Percentiles rank a stretch among this genome's conserved stretches.
These are phyloP conservation scores for Parelbella ahira DNA, from an alignment of 2,888 invertebrate genomes.

Conservation along the genomic window DNA sequence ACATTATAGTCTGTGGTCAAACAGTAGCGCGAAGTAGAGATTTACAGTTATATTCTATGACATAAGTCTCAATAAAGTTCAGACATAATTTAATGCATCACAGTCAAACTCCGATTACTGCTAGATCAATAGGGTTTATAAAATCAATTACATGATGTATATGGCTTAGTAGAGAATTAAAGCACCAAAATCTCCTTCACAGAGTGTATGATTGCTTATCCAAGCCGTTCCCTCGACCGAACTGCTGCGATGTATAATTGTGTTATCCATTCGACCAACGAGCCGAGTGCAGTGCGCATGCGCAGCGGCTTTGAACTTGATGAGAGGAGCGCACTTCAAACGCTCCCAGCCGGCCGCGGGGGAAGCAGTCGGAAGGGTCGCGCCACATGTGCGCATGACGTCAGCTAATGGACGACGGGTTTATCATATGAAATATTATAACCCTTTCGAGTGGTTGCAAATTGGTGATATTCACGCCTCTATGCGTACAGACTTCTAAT, in stretches of 20 bases:
- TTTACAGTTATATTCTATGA: too few species aligned
- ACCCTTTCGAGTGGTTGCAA: too few species aligned
- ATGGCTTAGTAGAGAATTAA: too few species aligned
- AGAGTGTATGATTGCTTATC: not conserved
- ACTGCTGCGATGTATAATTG: constrained; percentile 13
- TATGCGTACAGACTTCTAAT: too few species aligned
- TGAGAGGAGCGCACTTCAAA: constrained; percentile 14
- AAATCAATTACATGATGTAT: too few species aligned
- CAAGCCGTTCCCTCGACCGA: not conserved
- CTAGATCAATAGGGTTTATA: too few species aligned
- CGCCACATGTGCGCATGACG: constrained; percentile 15
- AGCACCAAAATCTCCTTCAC: too few species aligned
- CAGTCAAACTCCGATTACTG: too few species aligned
- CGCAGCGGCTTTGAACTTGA: constrained; percentile 25
- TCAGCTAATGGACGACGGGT: constrained; percentile 1
- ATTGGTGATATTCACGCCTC: not conserved
- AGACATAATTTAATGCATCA: too few species aligned
- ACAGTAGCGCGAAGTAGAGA: too few species aligned
- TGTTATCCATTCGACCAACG: constrained; percentile 4
- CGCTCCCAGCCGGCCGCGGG: constrained; percentile 17
- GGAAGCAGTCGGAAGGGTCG: constrained; percentile 16
- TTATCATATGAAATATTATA: not conserved
- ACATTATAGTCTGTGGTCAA: too few species aligned
- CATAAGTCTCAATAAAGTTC: too few species aligned
- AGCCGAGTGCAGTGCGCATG: constrained; percentile 17